phyloP scores from a whole-genome alignment of 2,888 invertebrate species.

The Cryptocheilus praepositus region DNA sequence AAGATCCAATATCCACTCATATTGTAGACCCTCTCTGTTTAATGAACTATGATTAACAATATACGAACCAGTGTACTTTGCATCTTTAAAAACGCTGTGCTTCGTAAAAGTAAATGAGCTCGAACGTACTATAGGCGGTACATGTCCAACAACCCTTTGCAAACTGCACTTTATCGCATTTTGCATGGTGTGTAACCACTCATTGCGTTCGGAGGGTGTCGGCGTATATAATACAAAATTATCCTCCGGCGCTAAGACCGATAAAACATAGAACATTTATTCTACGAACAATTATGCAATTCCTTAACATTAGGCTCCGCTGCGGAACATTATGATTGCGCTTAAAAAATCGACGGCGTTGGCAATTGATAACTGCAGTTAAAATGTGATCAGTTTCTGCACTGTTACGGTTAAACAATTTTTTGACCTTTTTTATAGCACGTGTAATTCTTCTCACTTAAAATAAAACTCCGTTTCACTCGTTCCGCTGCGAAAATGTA shows the following conservation, averaged over 20 bases:
- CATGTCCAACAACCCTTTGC: constrained; percentile 79
- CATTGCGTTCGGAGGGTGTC: constrained; percentile 83
- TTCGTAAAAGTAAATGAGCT: constrained; percentile 86
- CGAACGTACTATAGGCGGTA: constrained; percentile 83
- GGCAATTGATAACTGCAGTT: no score
- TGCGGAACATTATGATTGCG: no score
- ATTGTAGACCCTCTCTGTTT: background rate
- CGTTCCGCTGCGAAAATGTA: no score
- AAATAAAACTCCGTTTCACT: no score
- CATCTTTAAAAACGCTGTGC: constrained; percentile 83
- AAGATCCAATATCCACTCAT: background rate
- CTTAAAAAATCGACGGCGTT: no score
- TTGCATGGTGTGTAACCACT: constrained; percentile 88
- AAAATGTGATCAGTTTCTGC: no score
- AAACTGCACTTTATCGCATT: constrained; percentile 83
- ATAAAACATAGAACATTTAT: constrained; percentile 76
- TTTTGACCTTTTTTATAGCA: no score
- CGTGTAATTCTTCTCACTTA: no score
- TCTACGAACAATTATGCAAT: no score
- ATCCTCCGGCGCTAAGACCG: constrained; percentile 88
- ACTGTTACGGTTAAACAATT: no score
- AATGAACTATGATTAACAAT: constrained; percentile 14
- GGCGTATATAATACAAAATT: constrained; percentile 81
- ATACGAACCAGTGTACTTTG: constrained; percentile 82
- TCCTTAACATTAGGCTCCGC: no score